These are phyloP conservation scores for Seira ritae DNA, from an alignment of 2,888 invertebrate genomes.

Conservation along the genomic window DNA sequence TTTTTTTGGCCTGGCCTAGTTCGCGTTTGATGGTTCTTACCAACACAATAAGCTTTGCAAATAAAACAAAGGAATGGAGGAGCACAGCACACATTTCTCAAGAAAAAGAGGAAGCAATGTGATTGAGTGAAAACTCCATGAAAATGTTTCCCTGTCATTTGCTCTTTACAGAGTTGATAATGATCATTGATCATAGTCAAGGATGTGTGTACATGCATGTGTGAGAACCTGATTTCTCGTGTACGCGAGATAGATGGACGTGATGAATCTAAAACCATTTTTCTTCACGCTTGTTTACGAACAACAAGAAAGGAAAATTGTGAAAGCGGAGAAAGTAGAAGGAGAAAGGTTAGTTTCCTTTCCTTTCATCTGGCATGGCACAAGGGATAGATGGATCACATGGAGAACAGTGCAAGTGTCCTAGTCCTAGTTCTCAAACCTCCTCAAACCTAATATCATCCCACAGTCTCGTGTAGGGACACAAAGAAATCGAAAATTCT, in stretches of 20 bases:
- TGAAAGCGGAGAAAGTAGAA: too few species aligned
- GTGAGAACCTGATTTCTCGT: neutral
- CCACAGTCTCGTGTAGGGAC: too few species aligned
- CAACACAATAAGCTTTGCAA: neutral
- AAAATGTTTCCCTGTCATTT: too few species aligned
- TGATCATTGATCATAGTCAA: constrained; percentile 11
- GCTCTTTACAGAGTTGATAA: neutral
- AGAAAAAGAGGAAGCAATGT: neutral
- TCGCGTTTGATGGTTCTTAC: neutral
- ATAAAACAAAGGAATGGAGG: neutral
- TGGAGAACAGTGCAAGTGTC: too few species aligned
- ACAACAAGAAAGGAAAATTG: too few species aligned
- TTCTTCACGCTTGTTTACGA: neutral
- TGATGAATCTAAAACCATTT: neutral
- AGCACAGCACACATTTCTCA: neutral
- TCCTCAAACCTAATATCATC: too few species aligned
- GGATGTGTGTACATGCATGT: neutral
- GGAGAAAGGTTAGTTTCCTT: neutral
- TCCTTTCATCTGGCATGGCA: neutral
- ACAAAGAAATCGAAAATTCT: too few species aligned
- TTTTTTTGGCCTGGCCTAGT: neutral
- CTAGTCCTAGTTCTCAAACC: too few species aligned
- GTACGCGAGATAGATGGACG: neutral
- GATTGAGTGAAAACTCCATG: too few species aligned
- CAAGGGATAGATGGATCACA: neutral